These are phyloP conservation scores for Tribolium castaneum DNA, from an alignment of 1,140 invertebrate species.

Conservation along the genomic window DNA sequence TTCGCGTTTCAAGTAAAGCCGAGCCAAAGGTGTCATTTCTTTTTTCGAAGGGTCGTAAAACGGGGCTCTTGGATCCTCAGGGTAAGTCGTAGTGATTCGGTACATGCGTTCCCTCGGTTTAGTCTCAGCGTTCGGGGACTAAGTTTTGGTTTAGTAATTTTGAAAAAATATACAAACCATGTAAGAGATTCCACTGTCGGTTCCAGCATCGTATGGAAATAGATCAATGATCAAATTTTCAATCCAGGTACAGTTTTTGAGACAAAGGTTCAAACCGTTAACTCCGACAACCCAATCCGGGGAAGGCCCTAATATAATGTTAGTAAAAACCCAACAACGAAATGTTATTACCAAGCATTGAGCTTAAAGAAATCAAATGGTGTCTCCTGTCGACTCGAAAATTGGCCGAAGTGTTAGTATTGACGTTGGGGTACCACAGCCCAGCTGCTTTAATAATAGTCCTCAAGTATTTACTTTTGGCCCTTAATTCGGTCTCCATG, in stretches of 20 bases:
- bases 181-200: constrained; percentile 92
- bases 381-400: constrained; percentile 91
- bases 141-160: constrained; percentile 47
- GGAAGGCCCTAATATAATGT: constrained; percentile 75
- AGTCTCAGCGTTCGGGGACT: constrained; percentile 89
- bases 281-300: constrained; percentile 97
- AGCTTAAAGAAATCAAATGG: constrained; percentile 90
- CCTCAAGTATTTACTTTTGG: constrained; percentile 81
- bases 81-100: constrained; percentile 87
- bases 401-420: constrained; percentile 84
- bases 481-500: constrained; percentile 91
- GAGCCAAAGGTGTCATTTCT: constrained; percentile 85
- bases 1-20: constrained; percentile 77
- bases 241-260: constrained; percentile 89
- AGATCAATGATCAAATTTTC: constrained; percentile 83
- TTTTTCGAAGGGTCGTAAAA: constrained; percentile 86
- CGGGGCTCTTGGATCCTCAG: constrained; percentile 88
- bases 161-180: constrained; percentile 71
- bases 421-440: constrained; percentile 93
- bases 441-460: constrained; percentile 96
- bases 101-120: constrained; percentile 89
- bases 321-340: background rate
- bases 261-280: constrained; percentile 87
- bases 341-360: constrained; percentile 83
- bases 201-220: constrained; percentile 95